Evolutionary conservation across 2,888 invertebrate genomes (phyloP).

Genomic region (Cheilosia vulpina): DNA sequence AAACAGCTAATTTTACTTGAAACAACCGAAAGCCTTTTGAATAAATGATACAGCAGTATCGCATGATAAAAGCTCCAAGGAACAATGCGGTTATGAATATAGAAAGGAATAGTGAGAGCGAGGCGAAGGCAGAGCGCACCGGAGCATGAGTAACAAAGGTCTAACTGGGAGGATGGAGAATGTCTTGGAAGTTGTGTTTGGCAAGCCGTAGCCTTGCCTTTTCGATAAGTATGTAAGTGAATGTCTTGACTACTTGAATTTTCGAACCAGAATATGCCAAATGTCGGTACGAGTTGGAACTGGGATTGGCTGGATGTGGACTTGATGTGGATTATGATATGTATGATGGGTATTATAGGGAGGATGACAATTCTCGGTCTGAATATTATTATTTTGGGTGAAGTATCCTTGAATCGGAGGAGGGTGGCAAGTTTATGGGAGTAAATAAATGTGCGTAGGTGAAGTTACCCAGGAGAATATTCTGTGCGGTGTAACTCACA

Average conservation of each 20-base stretch:
- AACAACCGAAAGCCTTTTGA: slow-evolving; percentile 56
- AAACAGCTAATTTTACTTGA: slow-evolving; percentile 70
- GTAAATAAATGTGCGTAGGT: no score
- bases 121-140: neutral
- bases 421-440: no score
- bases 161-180: slow-evolving; percentile 1
- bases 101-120: neutral
- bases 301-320: neutral
- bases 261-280: slow-evolving; percentile 22
- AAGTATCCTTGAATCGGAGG: no score
- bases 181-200: slow-evolving; percentile 16
- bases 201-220: slow-evolving; percentile 39
- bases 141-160: slow-evolving; percentile 59
- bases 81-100: slow-evolving; percentile 18
- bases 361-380: slow-evolving; percentile 19
- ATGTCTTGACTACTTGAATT: slow-evolving; percentile 65
- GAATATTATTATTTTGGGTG: no score
- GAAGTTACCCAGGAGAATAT: no score
- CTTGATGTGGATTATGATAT: slow-evolving; percentile 34
- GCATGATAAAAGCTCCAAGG: neutral
- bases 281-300: neutral
- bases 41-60: slow-evolving; percentile 29
- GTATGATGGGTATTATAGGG: neutral
- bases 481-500: no score
- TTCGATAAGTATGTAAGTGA: slow-evolving; percentile 33